A percentile compares a stretch with the other conserved stretches of the same genome.
These are phyloP conservation scores for Ceratotherium simum DNA, from an alignment of 2,113 vertebrate genomes.

Conservation along the genomic window DNA sequence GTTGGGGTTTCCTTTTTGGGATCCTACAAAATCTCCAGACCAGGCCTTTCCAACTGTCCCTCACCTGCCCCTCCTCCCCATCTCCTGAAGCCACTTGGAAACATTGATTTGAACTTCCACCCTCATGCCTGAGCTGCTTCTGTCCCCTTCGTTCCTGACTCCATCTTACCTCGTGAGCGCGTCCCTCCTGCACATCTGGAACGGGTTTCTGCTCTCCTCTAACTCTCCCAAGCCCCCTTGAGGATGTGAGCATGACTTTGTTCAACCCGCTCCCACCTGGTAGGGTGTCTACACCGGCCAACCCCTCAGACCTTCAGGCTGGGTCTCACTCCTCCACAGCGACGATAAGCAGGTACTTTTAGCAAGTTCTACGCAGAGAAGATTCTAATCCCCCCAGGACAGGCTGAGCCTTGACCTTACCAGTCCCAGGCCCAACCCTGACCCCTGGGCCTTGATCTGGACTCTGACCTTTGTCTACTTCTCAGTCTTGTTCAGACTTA, in stretches of 20 bases:
- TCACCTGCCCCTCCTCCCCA: neutral
- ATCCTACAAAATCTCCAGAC: too few relatives aligned
- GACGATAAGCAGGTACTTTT: neutral
- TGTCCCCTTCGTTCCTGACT: neutral
- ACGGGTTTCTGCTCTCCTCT: neutral
- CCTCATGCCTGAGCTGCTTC: neutral
- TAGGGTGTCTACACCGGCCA: accelerated
- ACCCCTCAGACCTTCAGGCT: neutral
- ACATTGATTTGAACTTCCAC: neutral
- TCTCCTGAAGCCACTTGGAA: neutral
- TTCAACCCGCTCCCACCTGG: neutral
- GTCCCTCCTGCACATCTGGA: neutral
- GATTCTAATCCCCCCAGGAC: neutral
- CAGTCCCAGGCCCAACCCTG: neutral
- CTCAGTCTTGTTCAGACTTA: neutral
- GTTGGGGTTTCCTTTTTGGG: too few relatives aligned
- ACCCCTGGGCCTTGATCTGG: neutral
- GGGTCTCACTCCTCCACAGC: neutral
- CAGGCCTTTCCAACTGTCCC: neutral
- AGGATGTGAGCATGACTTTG: neutral
- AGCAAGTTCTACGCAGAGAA: neutral
- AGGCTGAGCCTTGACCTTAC: neutral
- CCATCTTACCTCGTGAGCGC: neutral
- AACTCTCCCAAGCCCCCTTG: neutral
- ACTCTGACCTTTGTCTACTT: neutral